Evolutionary conservation across 2,888 invertebrate genomes (phyloP), one percentile per base, ranked within the genome.

Genomic region (Protodeltote pygarga): DNA sequence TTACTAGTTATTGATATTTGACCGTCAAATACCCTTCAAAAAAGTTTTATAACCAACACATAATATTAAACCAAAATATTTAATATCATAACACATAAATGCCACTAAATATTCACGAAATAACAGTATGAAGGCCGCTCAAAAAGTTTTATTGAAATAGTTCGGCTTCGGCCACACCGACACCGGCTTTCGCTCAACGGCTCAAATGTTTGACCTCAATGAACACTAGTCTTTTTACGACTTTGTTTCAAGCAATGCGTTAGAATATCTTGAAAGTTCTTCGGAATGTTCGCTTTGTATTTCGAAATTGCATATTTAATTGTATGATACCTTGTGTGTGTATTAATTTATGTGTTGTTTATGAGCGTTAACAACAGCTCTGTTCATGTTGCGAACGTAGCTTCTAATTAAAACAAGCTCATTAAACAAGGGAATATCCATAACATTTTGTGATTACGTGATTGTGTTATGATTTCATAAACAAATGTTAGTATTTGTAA

Each of bases 61-160:
- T 47, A n/a, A n/a, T n/a, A 16, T 48, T 32, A 37, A 21, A 39
- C 38, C 25, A 41, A 53, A 60, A 58, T 53, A 58, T 58, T 51
- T 58, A 60, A 52, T 48, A 34, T 40, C 31, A 25, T 35, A 47
- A 35, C 37, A 28, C 37, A 45, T 54, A 31, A 53, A 34, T 6
- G 4, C 49, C 40, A 34, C 33, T 31, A 40, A 41, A 69, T 60
- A 65, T 50, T 51, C 16, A 55, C 49, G 68, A 71, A 73, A 71
- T 46, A 60, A 54, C 58, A 53, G 53, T 63, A n/a, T n/a, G 65
- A 68, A 76, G 75, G 72, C 71, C 74, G 72, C 75, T 81, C 69
- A 73, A 77, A 73, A 83, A 84, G 70, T 83, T 85, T 85, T 85
- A 85, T 86, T 85, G 81, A 75, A 85, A 85, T 85, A 85, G 85